phyloP scores from a whole-genome alignment of 2,113 vertebrate genomes.

The Globicephala melas region DNA sequence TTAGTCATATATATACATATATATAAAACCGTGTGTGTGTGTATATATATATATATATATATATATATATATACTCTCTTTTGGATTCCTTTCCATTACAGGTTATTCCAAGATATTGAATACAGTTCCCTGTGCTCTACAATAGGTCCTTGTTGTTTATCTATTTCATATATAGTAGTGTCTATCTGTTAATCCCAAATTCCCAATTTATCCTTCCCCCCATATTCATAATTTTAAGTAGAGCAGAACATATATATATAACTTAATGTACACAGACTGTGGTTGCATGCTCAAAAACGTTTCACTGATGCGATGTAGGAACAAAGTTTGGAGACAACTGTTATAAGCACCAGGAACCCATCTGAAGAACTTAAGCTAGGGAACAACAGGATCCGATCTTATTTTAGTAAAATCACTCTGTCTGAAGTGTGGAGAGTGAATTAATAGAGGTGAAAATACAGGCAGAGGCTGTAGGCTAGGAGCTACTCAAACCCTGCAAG shows the following conservation, averaged over 20 bases:
- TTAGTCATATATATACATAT: no score
- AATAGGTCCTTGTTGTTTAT: neutral
- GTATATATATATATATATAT: no score
- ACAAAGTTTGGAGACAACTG: neutral
- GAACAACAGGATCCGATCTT: neutral
- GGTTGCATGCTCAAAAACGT: neutral
- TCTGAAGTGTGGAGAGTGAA: neutral
- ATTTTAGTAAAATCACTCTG: neutral
- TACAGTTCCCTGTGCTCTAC: neutral
- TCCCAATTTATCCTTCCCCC: neutral
- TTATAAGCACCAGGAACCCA: neutral
- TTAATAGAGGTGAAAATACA: neutral
- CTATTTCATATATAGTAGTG: neutral
- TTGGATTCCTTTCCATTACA: neutral
- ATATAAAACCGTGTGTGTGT: no score
- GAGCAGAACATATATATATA: neutral
- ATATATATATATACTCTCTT: neutral
- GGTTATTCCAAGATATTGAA: neutral
- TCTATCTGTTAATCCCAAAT: neutral
- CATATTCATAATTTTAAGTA: neutral
- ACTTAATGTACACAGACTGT: neutral
- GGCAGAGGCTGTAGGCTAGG: neutral
- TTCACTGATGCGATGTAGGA: neutral
- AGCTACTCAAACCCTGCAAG: neutral
- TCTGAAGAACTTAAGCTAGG: neutral